Percentiles rank a stretch among this genome's conserved stretches.
These are phyloP conservation scores for Parnassius mnemosyne DNA, from an alignment of 2,888 invertebrate species.

Conservation along the genomic window DNA sequence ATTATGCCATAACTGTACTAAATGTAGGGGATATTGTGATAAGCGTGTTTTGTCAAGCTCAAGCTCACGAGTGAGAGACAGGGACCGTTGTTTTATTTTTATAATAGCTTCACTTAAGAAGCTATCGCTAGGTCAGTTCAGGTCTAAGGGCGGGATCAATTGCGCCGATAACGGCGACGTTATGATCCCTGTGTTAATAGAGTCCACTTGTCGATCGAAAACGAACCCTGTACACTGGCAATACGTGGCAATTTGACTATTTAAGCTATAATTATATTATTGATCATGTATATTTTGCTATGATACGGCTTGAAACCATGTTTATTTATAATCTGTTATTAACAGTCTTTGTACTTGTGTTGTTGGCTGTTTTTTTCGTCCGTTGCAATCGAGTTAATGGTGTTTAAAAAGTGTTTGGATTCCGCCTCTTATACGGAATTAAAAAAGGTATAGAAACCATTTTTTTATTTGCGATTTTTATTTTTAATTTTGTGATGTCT, in stretches of 20 bases:
- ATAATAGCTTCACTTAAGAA: slow-evolving; percentile 14
- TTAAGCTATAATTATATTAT: slow-evolving; percentile 4
- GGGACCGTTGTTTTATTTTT: slow-evolving; percentile 22
- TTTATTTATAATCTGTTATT: slow-evolving; percentile 22
- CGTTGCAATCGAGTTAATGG: slow-evolving; percentile 13
- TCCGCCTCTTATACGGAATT: neutral
- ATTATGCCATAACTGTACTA: slow-evolving; percentile 11
- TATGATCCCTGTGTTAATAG: slow-evolving; percentile 14
- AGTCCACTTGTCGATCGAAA: neutral
- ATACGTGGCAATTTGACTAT: slow-evolving; percentile 3
- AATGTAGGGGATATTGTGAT: slow-evolving; percentile 1
- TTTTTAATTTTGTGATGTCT: too few species aligned
- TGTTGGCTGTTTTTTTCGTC: slow-evolving; percentile 13
- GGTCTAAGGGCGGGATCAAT: slow-evolving; percentile 30
- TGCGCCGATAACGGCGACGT: slow-evolving; percentile 19
- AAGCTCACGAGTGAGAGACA: slow-evolving; percentile 6
- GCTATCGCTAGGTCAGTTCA: slow-evolving; percentile 12
- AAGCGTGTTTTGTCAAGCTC: slow-evolving; percentile 11
- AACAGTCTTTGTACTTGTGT: slow-evolving; percentile 15
- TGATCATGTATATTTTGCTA: slow-evolving; percentile 11
- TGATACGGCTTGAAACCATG: slow-evolving; percentile 8
- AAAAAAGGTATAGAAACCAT: neutral
- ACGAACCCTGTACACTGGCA: slow-evolving; percentile 2
- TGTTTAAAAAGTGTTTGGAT: slow-evolving; percentile 1
- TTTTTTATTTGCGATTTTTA: too few species aligned